Base-by-base conservation (phyloP, 2,797 vertebrate species). In the Microctenopoma steveboyesi region DNA sequence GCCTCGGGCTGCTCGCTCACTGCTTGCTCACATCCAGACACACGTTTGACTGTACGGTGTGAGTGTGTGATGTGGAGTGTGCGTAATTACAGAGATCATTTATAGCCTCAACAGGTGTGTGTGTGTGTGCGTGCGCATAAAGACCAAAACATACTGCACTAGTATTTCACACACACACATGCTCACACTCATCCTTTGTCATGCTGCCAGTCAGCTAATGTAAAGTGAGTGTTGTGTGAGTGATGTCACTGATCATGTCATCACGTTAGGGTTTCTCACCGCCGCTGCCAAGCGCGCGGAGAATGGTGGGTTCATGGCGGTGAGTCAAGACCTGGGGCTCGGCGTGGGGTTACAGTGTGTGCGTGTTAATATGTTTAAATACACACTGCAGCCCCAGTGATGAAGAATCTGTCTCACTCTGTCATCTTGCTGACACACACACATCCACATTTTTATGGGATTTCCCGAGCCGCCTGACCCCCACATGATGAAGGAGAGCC, bases 81-180 rank as follows among this genome's bases (percentile, higher is more conserved):
- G 48, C 64, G 72, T 91, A 89, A 92, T 92, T 91, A 90, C 74
- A 88, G 78, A 86, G 86, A 84, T 81, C 48, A 72, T 88, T 90
- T 90, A 88, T 79, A 74, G 68, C 64, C 70, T 81, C 84, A 33
- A 51, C 60, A 76, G 65, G 79, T 76, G 61, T 80, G 61, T 80
- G 69, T 83, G 58, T 86, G 50, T 80, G 58, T 70, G 71, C 84
- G 50, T 80, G 58, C 68, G 71, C 72, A 61, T 69, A 84, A 79
- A 66, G 69, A 56, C 76, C 10, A 86, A 70, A 80, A 71, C 22
- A 33, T 33, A 33, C 30, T 18, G 27, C 46, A 76, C 65, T 76
- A 78, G 72, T 79, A 78, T 88, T 61, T 27, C 35, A 27, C 58
- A 54, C 56, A 58, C 61, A 56, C 39, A 71, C 54, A 69, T 61